Conservation (phyloP, 2,113 vertebrate species). For the Microtus oregoni region DNA sequence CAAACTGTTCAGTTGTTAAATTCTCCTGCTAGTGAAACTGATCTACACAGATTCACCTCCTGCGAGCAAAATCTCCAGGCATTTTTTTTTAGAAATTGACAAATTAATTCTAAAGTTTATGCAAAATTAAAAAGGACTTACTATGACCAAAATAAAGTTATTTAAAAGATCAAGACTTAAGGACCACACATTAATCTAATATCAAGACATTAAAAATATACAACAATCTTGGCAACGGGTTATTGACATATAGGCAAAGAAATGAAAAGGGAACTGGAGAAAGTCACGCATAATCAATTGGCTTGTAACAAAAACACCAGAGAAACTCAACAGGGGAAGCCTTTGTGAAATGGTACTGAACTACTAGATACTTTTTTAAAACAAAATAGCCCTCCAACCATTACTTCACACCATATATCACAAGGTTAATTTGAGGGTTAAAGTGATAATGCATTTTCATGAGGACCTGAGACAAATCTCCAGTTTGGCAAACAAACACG, state of each 20-base stretch:
- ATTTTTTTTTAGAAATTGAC: not conserved
- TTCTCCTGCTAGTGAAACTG: not conserved
- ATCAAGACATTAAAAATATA: constrained; percentile 39
- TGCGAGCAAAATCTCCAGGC: not conserved
- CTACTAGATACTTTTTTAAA: not conserved
- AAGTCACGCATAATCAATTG: not conserved
- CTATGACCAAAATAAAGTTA: not conserved
- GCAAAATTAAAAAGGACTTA: not conserved
- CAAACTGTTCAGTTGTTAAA: not conserved
- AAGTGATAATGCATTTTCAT: not conserved
- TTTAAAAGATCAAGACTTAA: constrained; percentile 42
- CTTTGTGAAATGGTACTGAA: not conserved
- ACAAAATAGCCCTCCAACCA: not conserved
- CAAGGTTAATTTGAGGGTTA: not conserved
- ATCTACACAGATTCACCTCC: constrained; percentile 15
- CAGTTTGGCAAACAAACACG: not conserved
- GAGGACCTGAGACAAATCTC: not conserved
- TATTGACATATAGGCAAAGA: not conserved
- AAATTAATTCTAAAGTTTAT: not conserved
- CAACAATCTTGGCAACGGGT: not conserved
- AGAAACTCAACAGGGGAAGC: not conserved
- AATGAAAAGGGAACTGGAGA: not conserved
- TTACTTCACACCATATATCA: not conserved
- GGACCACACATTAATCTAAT: not conserved
- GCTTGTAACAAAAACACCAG: not conserved